phyloP scores from a whole-genome alignment of 2,113 vertebrate genomes.

The Callipepla squamata region DNA sequence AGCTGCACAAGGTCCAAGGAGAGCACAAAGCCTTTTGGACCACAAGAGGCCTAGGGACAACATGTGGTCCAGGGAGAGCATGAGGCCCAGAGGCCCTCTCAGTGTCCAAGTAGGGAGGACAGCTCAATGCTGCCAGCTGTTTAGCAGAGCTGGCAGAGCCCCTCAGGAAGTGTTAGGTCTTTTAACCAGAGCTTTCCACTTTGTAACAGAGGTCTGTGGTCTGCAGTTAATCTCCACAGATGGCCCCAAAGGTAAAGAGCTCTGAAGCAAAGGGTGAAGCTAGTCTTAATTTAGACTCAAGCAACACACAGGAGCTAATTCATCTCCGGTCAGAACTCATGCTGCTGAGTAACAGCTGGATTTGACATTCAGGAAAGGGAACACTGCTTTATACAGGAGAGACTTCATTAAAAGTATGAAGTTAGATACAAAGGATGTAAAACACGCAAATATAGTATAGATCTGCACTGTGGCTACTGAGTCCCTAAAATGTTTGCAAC shows the following conservation, averaged over 20 bases:
- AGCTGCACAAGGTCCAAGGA: no score
- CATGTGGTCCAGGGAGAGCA: neutral
- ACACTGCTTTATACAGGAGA: neutral
- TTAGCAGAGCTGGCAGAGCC: neutral
- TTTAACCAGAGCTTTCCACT: neutral
- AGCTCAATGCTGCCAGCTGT: neutral
- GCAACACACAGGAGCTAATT: neutral
- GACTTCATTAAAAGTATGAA: neutral
- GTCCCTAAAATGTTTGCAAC: neutral
- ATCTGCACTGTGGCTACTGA: neutral
- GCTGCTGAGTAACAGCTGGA: neutral
- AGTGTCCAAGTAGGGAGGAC: fast-evolving
- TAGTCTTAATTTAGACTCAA: neutral
- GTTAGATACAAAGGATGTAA: neutral
- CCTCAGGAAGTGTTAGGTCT: neutral
- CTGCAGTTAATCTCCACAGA: neutral
- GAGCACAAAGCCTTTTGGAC: neutral
- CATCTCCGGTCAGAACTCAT: neutral
- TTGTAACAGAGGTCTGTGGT: neutral
- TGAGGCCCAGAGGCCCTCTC: no score
- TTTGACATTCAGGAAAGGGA: neutral
- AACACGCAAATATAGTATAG: neutral
- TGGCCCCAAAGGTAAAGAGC: neutral
- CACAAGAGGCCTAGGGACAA: neutral
- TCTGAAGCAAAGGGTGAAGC: neutral